phyloP scores from a whole-genome alignment of 92 coral and sea anemone species.

The Anthopleura xanthogrammica region DNA sequence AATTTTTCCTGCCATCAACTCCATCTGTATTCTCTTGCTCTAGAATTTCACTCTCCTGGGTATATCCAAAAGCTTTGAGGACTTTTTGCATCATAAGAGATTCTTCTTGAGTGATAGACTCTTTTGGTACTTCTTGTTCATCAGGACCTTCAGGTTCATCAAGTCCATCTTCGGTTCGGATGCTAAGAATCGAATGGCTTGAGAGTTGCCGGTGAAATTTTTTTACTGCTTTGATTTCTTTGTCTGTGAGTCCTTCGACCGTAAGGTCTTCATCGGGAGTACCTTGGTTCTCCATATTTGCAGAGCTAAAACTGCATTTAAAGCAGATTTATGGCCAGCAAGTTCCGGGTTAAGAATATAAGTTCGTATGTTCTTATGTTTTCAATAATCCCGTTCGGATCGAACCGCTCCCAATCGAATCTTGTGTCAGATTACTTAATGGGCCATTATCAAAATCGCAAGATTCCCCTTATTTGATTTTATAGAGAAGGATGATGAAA shows the following conservation, averaged over 20 bases:
- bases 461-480: too few species aligned
- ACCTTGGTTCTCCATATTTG: not conserved
- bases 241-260: slow-evolving; percentile 39
- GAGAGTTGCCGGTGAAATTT: slow-evolving; percentile 48
- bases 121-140: not conserved
- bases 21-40: not conserved
- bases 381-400: too few species aligned
- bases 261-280: slow-evolving; percentile 12
- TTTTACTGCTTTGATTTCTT: slow-evolving; percentile 37
- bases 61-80: slow-evolving; percentile 20
- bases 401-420: too few species aligned
- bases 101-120: slow-evolving; percentile 13
- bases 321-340: not conserved
- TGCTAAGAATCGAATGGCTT: slow-evolving; percentile 18
- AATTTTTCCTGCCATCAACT: slow-evolving; percentile 7
- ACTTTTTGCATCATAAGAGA: slow-evolving; percentile 7
- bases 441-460: too few species aligned
- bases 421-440: too few species aligned
- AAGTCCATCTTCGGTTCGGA: slow-evolving; percentile 19
- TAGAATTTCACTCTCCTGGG: not conserved
- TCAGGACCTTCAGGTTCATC: not conserved
- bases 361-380: too few species aligned
- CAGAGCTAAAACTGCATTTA: slow-evolving; percentile 3
- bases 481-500: too few species aligned
- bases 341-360: not conserved